A percentile compares a stretch with the other conserved stretches of the same genome.
Conservation (phyloP, 2,113 vertebrate species). For the Neofelis nebulosa region DNA sequence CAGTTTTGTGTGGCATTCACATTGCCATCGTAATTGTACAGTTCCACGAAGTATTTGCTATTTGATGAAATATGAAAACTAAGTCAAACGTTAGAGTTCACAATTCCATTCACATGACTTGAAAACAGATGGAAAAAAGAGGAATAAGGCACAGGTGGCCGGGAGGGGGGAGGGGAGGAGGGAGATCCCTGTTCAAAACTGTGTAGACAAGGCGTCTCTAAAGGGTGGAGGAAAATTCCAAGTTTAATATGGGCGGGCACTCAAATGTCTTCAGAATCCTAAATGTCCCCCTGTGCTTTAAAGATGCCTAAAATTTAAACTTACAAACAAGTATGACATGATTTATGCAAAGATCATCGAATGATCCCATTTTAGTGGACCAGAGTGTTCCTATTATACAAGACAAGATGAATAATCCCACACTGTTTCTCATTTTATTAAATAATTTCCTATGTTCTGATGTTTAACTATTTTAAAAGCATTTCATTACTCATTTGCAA, state of each 20-base stretch:
- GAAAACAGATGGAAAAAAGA: background rate
- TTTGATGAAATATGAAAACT: background rate
- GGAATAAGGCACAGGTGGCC: background rate
- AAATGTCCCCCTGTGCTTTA: background rate
- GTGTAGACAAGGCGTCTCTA: background rate
- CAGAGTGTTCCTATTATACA: background rate
- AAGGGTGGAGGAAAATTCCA: background rate
- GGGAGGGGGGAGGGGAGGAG: background rate
- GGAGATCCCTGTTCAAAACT: background rate
- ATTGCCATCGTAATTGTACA: background rate
- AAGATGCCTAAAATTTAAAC: background rate
- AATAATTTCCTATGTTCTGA: background rate
- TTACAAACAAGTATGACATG: background rate
- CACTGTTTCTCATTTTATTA: background rate
- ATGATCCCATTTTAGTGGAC: background rate
- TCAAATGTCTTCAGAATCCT: background rate
- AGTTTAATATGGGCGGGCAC: background rate
- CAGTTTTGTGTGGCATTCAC: background rate
- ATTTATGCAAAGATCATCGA: background rate
- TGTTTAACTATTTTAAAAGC: background rate
- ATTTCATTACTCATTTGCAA: background rate
- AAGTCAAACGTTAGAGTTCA: background rate
- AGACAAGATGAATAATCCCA: background rate
- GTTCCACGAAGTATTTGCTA: background rate
- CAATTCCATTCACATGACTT: background rate